Percentiles rank a stretch among this genome's conserved stretches.
Evolutionary conservation across 2,113 vertebrate species (phyloP).

Genomic region (Gasterosteus aculeatus): DNA sequence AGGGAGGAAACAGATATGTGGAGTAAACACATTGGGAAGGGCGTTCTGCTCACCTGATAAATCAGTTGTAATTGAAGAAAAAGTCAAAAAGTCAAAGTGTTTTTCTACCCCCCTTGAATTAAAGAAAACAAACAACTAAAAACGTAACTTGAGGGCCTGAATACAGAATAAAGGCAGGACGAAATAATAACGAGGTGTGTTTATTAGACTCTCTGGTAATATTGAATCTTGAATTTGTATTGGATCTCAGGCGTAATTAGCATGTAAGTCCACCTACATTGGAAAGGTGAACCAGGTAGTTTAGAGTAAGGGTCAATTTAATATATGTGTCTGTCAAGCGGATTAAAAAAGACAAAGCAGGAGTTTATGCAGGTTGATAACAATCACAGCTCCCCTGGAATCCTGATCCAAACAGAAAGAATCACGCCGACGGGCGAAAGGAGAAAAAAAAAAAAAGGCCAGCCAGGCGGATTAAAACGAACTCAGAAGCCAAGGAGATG

Average conservation of each 20-base stretch:
- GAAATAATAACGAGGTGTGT: not conserved
- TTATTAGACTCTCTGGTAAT: not conserved
- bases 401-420: conserved; percentile 3
- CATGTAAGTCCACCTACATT: not conserved
- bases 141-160: not conserved
- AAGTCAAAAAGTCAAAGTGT: not conserved
- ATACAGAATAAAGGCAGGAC: not conserved
- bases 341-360: not conserved
- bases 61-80: not conserved
- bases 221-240: not conserved
- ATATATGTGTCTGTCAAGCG: not conserved
- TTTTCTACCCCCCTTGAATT: not conserved
- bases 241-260: not conserved
- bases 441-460: not conserved
- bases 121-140: not conserved
- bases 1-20: conserved; percentile 26
- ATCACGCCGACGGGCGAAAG: conserved; percentile 2
- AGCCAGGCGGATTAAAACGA: not conserved
- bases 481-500: conserved; percentile 6
- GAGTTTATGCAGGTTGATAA: not conserved
- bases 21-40: conserved; percentile 1
- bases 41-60: conserved; percentile 7
- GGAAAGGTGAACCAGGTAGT: not conserved
- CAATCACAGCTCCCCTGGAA: not conserved
- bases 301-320: not conserved